Base-by-base conservation (phyloP, 2,113 vertebrate species). In the Halcyon malimbica region DNA sequence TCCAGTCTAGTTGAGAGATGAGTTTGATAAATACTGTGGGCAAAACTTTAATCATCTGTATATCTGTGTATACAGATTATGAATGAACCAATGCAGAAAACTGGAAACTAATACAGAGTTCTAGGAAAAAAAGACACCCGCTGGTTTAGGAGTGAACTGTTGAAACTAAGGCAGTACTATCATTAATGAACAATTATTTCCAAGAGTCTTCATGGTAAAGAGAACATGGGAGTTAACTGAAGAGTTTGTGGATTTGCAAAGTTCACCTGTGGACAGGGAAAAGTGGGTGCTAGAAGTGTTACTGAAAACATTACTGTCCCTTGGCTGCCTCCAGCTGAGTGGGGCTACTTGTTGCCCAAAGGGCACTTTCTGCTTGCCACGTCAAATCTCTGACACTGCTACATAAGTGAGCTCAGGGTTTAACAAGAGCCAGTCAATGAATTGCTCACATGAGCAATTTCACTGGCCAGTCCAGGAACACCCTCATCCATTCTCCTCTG, bases 361-460 rank as follows among this genome's bases (percentile, higher is more conserved):
- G 46, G 9, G 8, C 37, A 31, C 53, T 29, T 35, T 25, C 68
- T 51, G 53, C 17, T 19, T 71, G 16, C 29, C 71, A 13, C 26
- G 35, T 16, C 41, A n/a, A 29, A 35, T 37, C 78, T 33, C 67
- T 79, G 42, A 16, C 35, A 7, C 33, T 16, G 54, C 77, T 64
- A 2, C 0, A 4, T 3, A 4, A 24, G 20, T 0, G 19, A 90
- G 53, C 39, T 39, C 59, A 11, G 26, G 29, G 23, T 35, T 83
- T 29, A 12, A 9, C 9, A 59, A 53, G 25, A 83, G 33, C 29
- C 31, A 75, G 23, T 9, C 67, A 37, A 6, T 31, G 18, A 26
- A 2, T 35, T 35, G 53, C 59, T 62, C 67, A 42, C 25, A 5
- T 18, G 25, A 57, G 35, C 33, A 21, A 23, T 4, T 29, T 26